A percentile compares a stretch with the other conserved stretches of the same genome.
Evolutionary conservation across 2,113 vertebrate genomes (phyloP).

Genomic region (Takifugu bimaculatus): DNA sequence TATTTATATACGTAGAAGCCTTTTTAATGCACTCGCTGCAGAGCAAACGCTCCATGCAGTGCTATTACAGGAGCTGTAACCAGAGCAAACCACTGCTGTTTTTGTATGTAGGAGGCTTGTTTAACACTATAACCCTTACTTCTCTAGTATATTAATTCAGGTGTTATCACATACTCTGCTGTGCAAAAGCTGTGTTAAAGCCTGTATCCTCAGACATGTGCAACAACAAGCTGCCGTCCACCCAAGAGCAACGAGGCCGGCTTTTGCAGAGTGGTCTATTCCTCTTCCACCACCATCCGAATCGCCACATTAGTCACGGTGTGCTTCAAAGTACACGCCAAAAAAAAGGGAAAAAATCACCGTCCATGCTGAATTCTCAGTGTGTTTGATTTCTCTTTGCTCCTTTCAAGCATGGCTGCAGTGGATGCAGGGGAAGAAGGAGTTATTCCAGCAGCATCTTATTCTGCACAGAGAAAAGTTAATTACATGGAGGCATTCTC

Average conservation of each 20-base stretch:
- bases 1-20: slow-evolving; percentile 43
- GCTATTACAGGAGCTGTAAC: slow-evolving; percentile 3
- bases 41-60: slow-evolving; percentile 19
- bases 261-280: slow-evolving; percentile 45
- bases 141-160: slow-evolving; percentile 24
- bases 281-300: slow-evolving; percentile 49
- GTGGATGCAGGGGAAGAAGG: slow-evolving; percentile 65
- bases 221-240: slow-evolving; percentile 26
- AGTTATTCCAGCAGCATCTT: slow-evolving; percentile 64
- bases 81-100: slow-evolving; percentile 9
- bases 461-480: slow-evolving; percentile 66
- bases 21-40: slow-evolving; percentile 23
- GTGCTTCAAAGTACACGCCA: slow-evolving; percentile 61
- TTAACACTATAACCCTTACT: slow-evolving; percentile 34
- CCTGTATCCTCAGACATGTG: not conserved
- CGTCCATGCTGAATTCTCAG: slow-evolving; percentile 49
- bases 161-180: slow-evolving; percentile 12
- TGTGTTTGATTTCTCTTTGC: slow-evolving; percentile 13
- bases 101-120: not conserved
- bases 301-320: slow-evolving; percentile 61
- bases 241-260: slow-evolving; percentile 24
- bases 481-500: slow-evolving; percentile 76
- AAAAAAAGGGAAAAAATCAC: slow-evolving; percentile 18
- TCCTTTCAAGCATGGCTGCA: slow-evolving; percentile 58
- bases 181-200: slow-evolving; percentile 9